Evolutionary conservation across 2,888 invertebrate species (phyloP).

Genomic region (Tethea ocularis): DNA sequence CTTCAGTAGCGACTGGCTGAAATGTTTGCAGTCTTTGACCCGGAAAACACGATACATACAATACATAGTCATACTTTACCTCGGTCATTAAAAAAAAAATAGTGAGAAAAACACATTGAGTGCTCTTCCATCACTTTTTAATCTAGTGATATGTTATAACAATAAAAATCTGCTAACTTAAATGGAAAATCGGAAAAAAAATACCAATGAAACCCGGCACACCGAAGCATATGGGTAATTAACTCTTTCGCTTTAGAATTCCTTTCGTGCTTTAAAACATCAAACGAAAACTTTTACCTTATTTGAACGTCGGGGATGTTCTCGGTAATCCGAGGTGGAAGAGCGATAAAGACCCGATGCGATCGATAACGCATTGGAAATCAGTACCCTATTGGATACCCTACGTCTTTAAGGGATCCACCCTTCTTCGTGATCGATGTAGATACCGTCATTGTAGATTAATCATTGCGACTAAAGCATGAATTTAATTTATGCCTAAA

Average conservation of each 20-base stretch:
- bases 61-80: background rate
- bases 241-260: conserved; percentile 46
- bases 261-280: conserved; percentile 54
- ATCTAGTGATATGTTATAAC: background rate
- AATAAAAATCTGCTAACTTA: conserved; percentile 16
- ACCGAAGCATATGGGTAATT: conserved; percentile 49
- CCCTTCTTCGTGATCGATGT: background rate
- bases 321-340: conserved; percentile 65
- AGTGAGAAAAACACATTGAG: background rate
- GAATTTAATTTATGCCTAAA: background rate
- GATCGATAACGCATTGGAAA: conserved; percentile 70
- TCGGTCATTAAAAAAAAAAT: background rate
- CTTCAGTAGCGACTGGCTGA: conserved; percentile 2
- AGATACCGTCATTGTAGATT: background rate
- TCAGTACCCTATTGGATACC: conserved; percentile 60
- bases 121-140: background rate
- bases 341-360: conserved; percentile 52
- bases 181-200: conserved; percentile 22
- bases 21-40: conserved; percentile 5
- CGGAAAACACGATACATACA: background rate
- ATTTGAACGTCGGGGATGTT: conserved; percentile 38
- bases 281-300: conserved; percentile 49
- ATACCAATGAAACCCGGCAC: conserved; percentile 31
- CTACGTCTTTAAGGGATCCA: conserved; percentile 35
- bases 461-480: background rate